Conservation (phyloP, 2,888 invertebrate species). For the Limnephilus auricula region DNA sequence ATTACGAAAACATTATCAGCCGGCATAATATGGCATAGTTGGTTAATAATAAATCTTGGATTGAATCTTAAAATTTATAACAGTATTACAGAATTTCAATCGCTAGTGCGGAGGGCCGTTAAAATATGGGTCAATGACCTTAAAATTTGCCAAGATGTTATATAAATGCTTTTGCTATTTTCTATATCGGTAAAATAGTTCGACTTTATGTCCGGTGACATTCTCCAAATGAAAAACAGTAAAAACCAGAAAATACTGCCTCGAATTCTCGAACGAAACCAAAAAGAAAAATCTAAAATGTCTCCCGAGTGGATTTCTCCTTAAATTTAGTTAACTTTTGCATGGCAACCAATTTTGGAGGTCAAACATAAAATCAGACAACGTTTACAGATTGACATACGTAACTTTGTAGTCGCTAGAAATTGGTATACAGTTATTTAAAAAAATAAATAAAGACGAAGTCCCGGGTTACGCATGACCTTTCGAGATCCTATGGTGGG, state of each 20-base stretch:
- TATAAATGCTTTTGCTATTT: not conserved
- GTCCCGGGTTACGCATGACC: too few species aligned
- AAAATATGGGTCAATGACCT: not conserved
- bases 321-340: not conserved
- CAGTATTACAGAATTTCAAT: too few species aligned
- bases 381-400: not conserved
- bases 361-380: not conserved
- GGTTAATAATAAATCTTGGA: too few species aligned
- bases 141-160: not conserved
- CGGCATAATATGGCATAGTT: too few species aligned
- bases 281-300: not conserved
- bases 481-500: too few species aligned
- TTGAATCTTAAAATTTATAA: too few species aligned
- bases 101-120: too few species aligned
- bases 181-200: not conserved
- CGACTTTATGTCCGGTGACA: not conserved
- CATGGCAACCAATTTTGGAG: not conserved
- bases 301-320: not conserved
- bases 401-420: not conserved
- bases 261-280: not conserved
- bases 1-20: too few species aligned
- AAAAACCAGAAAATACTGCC: not conserved
- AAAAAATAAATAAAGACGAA: too few species aligned
- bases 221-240: not conserved
- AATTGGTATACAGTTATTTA: not conserved